These are phyloP conservation scores for Apocheima hispidaria DNA, from an alignment of 2,888 invertebrate species.

Conservation along the genomic window DNA sequence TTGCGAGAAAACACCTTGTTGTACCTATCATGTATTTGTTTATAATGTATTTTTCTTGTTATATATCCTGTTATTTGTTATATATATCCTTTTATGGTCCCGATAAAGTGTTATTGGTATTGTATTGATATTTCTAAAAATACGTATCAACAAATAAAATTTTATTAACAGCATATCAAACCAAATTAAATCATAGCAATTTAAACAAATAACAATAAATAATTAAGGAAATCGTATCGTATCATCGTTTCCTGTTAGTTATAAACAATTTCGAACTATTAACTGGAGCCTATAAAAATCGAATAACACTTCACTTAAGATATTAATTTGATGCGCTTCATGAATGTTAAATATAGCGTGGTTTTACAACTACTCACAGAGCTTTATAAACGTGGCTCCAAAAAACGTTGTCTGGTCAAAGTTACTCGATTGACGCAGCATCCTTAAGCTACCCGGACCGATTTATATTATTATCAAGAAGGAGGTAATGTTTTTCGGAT, in stretches of 20 bases:
- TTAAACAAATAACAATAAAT: slow-evolving; percentile 48
- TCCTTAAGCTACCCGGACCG: no score
- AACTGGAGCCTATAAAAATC: slow-evolving; percentile 53
- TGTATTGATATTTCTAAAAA: no score
- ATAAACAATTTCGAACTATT: slow-evolving; percentile 50
- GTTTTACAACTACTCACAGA: slow-evolving; percentile 46
- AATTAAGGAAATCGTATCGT: slow-evolving; percentile 42
- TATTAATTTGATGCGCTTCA: slow-evolving; percentile 62
- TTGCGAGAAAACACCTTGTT: no score
- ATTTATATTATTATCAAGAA: no score
- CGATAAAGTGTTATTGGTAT: no score
- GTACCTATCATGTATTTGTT: no score
- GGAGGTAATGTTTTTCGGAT: no score
- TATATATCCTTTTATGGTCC: no score
- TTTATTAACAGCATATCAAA: slow-evolving; percentile 30
- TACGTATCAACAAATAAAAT: slow-evolving; percentile 29
- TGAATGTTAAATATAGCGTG: slow-evolving; percentile 42
- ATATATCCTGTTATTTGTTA: no score
- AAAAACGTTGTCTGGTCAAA: not conserved
- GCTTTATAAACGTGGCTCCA: slow-evolving; percentile 15
- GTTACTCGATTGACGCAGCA: no score
- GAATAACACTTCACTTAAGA: slow-evolving; percentile 52
- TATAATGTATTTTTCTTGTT: no score
- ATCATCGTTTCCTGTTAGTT: slow-evolving; percentile 47
- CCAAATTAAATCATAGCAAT: slow-evolving; percentile 45